These are phyloP conservation scores for Cenopis cana DNA, from an alignment of 2,888 invertebrate genomes.

Conservation along the genomic window DNA sequence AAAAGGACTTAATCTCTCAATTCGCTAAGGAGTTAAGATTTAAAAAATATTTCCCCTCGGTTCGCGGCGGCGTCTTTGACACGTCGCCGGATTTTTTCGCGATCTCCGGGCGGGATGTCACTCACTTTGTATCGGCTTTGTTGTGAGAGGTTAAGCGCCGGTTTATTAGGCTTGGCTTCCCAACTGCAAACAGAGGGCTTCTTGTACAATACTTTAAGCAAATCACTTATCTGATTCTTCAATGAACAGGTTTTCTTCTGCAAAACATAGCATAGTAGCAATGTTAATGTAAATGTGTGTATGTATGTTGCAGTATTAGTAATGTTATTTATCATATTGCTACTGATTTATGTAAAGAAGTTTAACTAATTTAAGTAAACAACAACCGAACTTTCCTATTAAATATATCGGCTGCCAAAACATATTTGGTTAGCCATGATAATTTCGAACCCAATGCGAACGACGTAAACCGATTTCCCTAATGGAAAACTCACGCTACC, in stretches of 20 bases:
- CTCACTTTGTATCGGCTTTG: slow-evolving; percentile 84
- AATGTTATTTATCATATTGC: not conserved
- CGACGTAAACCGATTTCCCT: slow-evolving; percentile 39
- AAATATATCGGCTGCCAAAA: not conserved
- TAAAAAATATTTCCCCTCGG: slow-evolving; percentile 83
- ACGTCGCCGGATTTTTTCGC: slow-evolving; percentile 83
- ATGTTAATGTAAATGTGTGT: too few species aligned
- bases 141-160: slow-evolving; percentile 82
- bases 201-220: slow-evolving; percentile 35
- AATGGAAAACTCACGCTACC: slow-evolving; percentile 34
- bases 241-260: not conserved
- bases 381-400: not conserved
- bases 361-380: not conserved
- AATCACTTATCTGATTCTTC: slow-evolving; percentile 23
- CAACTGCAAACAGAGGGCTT: slow-evolving; percentile 77
- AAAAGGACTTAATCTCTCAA: slow-evolving; percentile 86
- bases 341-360: not conserved
- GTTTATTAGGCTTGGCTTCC: slow-evolving; percentile 83
- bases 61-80: slow-evolving; percentile 85
- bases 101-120: slow-evolving; percentile 82
- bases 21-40: slow-evolving; percentile 86
- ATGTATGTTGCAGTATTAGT: too few species aligned
- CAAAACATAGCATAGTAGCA: too few species aligned
- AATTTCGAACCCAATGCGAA: slow-evolving; percentile 22
- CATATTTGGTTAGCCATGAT: slow-evolving; percentile 9